Conservation (phyloP, 2,113 vertebrate genomes). For the Saguinus imperator region DNA sequence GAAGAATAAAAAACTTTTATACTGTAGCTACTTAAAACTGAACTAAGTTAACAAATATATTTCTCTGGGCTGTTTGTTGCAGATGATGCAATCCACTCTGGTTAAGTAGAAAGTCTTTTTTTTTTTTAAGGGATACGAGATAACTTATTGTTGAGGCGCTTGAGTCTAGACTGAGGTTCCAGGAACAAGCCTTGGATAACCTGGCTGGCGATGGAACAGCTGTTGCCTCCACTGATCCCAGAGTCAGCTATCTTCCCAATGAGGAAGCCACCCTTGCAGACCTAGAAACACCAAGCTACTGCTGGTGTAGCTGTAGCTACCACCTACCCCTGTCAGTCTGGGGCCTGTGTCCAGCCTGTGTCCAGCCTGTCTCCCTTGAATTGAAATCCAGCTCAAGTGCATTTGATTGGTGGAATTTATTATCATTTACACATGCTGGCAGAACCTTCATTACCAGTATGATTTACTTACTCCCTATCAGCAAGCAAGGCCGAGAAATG, state of each 20-base stretch:
- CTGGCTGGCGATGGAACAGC: background rate
- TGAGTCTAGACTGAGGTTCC: background rate
- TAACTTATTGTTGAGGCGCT: rapidly evolving
- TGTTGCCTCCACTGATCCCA: too few relatives aligned
- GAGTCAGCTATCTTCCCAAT: background rate
- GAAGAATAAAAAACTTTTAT: background rate
- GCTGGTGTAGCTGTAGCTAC: too few relatives aligned
- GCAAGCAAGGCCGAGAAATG: background rate
- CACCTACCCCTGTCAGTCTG: rapidly evolving
- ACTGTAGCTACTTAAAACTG: background rate
- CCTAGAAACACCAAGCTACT: rapidly evolving
- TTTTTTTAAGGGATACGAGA: background rate
- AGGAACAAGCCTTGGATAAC: background rate
- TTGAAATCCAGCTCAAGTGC: background rate
- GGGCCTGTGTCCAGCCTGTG: background rate
- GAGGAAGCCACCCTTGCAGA: background rate
- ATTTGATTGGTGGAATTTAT: background rate
- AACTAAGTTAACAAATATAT: background rate
- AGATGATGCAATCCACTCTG: rapidly evolving
- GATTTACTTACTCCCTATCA: background rate
- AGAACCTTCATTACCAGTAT: background rate
- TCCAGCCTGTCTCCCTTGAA: background rate
- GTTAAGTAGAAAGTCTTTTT: background rate
- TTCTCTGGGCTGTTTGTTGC: background rate
- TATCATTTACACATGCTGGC: background rate